Base-by-base conservation (phyloP, 2,113 vertebrate genomes). In the Tachuris rubrigastra region DNA sequence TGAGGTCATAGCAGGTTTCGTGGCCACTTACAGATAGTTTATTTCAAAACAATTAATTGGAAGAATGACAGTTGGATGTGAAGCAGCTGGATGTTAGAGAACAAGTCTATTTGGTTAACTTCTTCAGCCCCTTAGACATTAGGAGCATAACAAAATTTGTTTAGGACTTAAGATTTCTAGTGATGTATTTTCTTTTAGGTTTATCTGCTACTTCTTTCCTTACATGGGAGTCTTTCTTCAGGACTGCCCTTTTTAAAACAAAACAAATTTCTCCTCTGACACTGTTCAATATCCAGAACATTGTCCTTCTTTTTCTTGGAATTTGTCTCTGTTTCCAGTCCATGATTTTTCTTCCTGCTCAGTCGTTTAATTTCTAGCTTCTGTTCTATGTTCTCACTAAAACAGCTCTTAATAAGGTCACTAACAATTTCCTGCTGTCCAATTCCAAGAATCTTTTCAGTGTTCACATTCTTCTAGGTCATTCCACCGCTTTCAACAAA, bases 391-490 rank as follows among this genome's bases (percentile, higher is more conserved):
- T 91, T 87, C 44, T 91, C 63, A 67, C 42, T 91, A 62, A 71
- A 94, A 59, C 46, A 94, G 78, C 55, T 80, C 30, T 77, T 96
- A 91, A 87, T 85, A 66, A 80, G 91, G 87, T 95, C 93, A 80
- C 21, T 90, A 90, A 93, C 50, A 95, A 74, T 56, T 94, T 97
- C 85, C 85, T 95, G 94, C n/a, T 0, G 0, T 85, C 82, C 79
- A 89, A 9, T 42, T 86, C 87, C 75, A 93, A 91, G 89, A 95
- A 91, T 82, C 58, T 73, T 90, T 92, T 60, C 85, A 87, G 10
- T 30, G 59, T 85, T 95, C 66, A 62, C 87, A 91, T 87, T 96
- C 87, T 95, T 96, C 78, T 94, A 73, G 53, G 90, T 93, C 93
- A 93, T 93, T 91, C 81, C 82, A 85, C 77, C 67, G 49, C 52